Evolutionary conservation across 2,888 invertebrate species (phyloP), one percentile per base, ranked within the genome.

Genomic region (Noctua janthe): DNA sequence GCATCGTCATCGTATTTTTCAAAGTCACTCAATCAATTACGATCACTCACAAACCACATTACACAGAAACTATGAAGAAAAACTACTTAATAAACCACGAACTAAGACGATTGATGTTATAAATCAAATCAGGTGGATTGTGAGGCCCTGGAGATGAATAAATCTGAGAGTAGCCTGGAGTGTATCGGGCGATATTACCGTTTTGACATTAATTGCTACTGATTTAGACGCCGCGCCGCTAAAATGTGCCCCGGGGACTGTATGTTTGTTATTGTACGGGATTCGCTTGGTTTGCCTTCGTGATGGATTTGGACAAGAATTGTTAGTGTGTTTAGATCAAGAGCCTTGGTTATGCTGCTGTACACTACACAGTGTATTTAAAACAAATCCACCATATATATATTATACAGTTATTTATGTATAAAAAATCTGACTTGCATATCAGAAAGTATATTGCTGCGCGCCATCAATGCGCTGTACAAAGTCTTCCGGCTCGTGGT

Each of bases 201-300:
- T 94, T 95, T 95, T 95, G 95, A 95, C 94, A 94, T 94, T 95
- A 95, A 96, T 96, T 95, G 95, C 92, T 92, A 92, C 90, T 92
- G 94, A 95, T 94, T 95, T 94, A 89, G 93, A 93, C 86, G 92
- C 85, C 86, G 88, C 66, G 90, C 87, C 89, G 89, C 92, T 95
- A 95, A 95, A 94, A 94, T 94, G 94, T 90, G 71, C 88, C 81
- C 80, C 13, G 0, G 90, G 81, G 89, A 86, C n/a, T 69, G 56
- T 54, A 64, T 69, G 76, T 78, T 77, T 84, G 78, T 89, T 81
- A 71, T 73, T 81, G 59, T 72, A 76, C 47, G 62, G 67, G 78
- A 62, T 62, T 79, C 64, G 78, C 75, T 81, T 80, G 80, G 77
- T 79, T 76, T 64, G 79, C 13, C 80, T 64, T 35, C 23, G 69